Base-by-base conservation (phyloP, 2,113 vertebrate genomes). In the Siphamia tubifer region DNA sequence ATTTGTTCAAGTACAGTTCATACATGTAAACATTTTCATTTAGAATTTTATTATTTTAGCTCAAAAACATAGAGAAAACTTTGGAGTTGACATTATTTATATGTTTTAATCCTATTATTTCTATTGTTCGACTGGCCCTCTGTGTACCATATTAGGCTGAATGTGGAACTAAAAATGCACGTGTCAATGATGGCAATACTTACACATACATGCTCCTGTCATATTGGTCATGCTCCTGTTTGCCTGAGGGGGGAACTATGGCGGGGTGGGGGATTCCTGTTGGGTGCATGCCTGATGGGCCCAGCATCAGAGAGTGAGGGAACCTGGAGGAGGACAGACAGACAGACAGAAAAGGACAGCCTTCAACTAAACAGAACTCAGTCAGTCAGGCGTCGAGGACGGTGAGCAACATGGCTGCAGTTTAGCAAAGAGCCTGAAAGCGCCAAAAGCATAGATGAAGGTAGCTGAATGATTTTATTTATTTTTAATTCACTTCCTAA, bases 181-280 rank as follows among this genome's bases (percentile, higher is more conserved):
- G n/a, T n/a, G n/a, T n/a, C 0, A 16, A 8, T 10, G 16, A 15
- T 48, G 27, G 2, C n/a, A 2, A 20, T 73, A 89, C 91, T 92
- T 75, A 93, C 92, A 63, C 61, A 9, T 89, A 99, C 94, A 98
- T 93, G 91, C 89, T 92, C 2, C 96, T 89, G 78, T 99, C 96
- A 24, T 95, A 98, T 57, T 96, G 94, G 23, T 98, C 95, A 32
- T 96, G 92, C 54, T 98, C 96, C 81, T 96, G 96, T 90, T 98
- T 99, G 82, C 96, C 96, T 35, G 97, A 91, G 72, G 95, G 87
- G 76, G 96, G 96, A 87, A 98, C 94, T 58, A 98, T 98, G 66
- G 97, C 96, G 0, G 97, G 95, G 83, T 98, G 98, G 1, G 97
- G 96, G 91, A 98, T 98, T 77, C 96, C 96, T 0, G 98, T 95